Percentiles rank a stretch among this genome's conserved stretches.
phyloP scores from a whole-genome alignment of 2,888 invertebrate species.

The Tridacna crocea region DNA sequence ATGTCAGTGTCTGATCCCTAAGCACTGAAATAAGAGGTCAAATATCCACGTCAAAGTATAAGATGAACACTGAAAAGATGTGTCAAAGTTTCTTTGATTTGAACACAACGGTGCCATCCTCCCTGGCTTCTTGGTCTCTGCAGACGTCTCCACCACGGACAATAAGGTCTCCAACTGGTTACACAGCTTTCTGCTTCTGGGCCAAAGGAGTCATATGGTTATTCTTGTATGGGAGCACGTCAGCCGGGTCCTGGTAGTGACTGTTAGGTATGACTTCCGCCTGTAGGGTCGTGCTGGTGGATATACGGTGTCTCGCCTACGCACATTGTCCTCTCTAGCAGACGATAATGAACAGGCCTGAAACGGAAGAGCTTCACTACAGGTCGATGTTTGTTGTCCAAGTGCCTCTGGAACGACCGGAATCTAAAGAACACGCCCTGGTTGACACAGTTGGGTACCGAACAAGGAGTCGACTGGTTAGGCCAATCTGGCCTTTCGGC shows the following conservation, averaged over 20 bases:
- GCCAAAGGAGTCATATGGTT: background rate
- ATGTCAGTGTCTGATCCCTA: no score
- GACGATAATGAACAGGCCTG: background rate
- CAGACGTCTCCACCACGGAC: constrained; percentile 6
- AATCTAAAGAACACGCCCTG: background rate
- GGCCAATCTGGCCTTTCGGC: background rate
- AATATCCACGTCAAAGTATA: no score
- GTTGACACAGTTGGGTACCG: background rate
- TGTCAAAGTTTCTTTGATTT: background rate
- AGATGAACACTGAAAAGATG: no score
- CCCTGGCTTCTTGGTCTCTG: background rate
- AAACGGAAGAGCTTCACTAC: background rate
- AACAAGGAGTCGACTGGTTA: background rate
- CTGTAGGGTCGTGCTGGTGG: background rate
- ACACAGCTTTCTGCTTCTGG: background rate
- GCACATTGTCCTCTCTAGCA: background rate
- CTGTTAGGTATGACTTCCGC: background rate
- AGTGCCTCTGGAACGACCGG: background rate
- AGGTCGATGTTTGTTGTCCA: background rate
- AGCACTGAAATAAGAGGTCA: no score
- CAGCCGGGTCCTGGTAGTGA: background rate
- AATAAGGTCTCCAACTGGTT: background rate
- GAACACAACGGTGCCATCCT: background rate
- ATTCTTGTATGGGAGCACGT: background rate
- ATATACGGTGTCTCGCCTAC: background rate